Conservation (phyloP, 2,888 invertebrate genomes). For the Neuroscelio doddi region DNA sequence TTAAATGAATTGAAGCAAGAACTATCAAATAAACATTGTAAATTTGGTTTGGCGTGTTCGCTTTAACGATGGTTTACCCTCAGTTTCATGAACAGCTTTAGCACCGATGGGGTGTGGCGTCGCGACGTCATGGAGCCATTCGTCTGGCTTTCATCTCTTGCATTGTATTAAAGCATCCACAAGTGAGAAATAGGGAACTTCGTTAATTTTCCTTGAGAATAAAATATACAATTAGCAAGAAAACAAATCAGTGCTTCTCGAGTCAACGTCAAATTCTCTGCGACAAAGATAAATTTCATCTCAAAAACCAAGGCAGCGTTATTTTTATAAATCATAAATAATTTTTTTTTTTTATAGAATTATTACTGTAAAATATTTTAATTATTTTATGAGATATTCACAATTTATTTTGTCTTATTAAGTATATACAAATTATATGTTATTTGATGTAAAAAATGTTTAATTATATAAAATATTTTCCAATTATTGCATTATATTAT, state of each 20-base stretch:
- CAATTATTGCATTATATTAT: too few relatives aligned
- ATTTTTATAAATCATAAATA: too few relatives aligned
- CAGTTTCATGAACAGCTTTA: constrained; percentile 17
- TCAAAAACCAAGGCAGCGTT: not conserved
- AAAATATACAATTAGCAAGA: constrained; percentile 12
- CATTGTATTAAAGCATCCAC: constrained; percentile 3
- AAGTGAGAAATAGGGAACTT: constrained; percentile 7
- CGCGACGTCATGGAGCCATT: constrained; percentile 27
- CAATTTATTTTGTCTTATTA: too few relatives aligned
- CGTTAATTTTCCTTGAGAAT: constrained; percentile 9
- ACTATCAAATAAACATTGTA: not conserved
- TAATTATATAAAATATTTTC: too few relatives aligned
- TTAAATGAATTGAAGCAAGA: not conserved
- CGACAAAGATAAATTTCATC: constrained; percentile 1
- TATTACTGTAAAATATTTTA: too few relatives aligned
- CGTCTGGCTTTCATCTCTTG: constrained; percentile 16
- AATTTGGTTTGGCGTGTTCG: not conserved
- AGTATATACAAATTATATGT: too few relatives aligned
- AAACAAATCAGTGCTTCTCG: constrained; percentile 8
- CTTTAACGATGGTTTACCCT: constrained; percentile 24
- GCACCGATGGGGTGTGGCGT: constrained; percentile 19
- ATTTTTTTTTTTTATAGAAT: too few relatives aligned
- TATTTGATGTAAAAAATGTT: too few relatives aligned
- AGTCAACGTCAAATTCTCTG: constrained; percentile 1
- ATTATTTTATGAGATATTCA: too few relatives aligned